Percentiles rank a stretch among this genome's conserved stretches.
These are phyloP conservation scores for Ferrisia virgata DNA, from an alignment of 2,888 invertebrate genomes.

Conservation along the genomic window DNA sequence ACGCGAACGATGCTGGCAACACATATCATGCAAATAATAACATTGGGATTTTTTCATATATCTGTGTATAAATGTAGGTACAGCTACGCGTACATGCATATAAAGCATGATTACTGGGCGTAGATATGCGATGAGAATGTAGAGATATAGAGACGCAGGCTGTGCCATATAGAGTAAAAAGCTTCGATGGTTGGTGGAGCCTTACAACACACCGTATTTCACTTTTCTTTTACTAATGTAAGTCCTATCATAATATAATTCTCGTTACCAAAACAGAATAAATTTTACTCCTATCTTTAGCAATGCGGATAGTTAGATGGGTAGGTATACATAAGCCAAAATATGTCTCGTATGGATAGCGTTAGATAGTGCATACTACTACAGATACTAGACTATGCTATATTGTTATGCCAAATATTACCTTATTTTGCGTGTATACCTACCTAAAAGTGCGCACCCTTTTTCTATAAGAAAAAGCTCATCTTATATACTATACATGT, in stretches of 20 bases:
- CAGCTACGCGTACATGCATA: background rate
- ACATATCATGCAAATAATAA: background rate
- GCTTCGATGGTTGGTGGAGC: background rate
- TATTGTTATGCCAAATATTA: conserved; percentile 38
- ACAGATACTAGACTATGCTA: background rate
- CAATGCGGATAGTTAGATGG: too few species aligned
- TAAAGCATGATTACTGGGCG: background rate
- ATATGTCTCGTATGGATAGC: conserved; percentile 20
- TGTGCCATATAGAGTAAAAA: background rate
- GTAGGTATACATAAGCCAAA: background rate
- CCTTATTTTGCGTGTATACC: background rate
- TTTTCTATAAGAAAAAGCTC: background rate
- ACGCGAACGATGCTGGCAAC: background rate
- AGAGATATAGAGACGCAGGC: background rate
- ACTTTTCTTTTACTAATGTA: conserved; percentile 24
- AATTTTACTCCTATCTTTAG: background rate
- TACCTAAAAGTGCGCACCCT: background rate
- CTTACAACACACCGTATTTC: conserved; percentile 5
- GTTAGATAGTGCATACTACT: too few species aligned
- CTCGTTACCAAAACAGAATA: conserved; percentile 35
- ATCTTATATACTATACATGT: background rate
- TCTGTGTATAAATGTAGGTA: too few species aligned
- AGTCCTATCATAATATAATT: conserved; percentile 38
- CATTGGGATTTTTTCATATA: conserved; percentile 29
- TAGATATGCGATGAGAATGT: too few species aligned